These are phyloP conservation scores for Drosophila affinis DNA, from an alignment of 2,888 invertebrate species.

Conservation along the genomic window DNA sequence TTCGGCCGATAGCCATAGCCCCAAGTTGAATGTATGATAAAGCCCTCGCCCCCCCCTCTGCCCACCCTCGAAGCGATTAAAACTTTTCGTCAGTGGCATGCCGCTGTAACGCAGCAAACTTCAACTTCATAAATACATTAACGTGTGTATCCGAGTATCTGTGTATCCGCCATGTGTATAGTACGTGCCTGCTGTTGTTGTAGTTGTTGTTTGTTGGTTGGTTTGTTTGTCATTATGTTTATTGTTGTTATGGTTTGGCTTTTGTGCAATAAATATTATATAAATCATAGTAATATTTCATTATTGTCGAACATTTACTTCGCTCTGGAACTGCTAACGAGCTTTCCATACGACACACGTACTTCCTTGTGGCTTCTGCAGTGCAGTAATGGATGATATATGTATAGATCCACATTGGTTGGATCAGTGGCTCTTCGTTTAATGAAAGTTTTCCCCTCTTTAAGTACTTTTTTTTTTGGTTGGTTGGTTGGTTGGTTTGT, in stretches of 20 bases:
- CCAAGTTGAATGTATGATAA: constrained; percentile 74
- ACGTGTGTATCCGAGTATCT: constrained; percentile 28
- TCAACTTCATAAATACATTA: constrained; percentile 62
- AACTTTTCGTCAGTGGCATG: constrained; percentile 58
- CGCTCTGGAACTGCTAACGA: constrained; percentile 13
- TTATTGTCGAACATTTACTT: constrained; percentile 53
- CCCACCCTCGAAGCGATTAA: constrained; percentile 56
- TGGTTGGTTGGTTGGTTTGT: background rate
- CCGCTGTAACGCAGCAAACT: constrained; percentile 38
- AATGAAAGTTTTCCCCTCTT: constrained; percentile 14
- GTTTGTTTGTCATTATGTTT: constrained; percentile 49
- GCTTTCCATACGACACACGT: constrained; percentile 16
- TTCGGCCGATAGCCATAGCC: constrained; percentile 64
- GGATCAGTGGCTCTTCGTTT: background rate
- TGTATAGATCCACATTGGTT: too few relatives aligned
- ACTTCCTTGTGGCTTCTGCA: constrained; percentile 18
- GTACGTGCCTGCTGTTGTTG: constrained; percentile 13
- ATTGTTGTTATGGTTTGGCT: constrained; percentile 61
- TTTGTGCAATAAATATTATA: constrained; percentile 67
- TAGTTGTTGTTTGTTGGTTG: too few relatives aligned
- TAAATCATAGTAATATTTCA: constrained; percentile 62
- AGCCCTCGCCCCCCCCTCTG: constrained; percentile 19
- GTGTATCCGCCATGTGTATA: background rate
- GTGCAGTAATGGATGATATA: constrained; percentile 14
- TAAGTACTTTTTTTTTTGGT: constrained; percentile 42